These are phyloP conservation scores for Cecidostiba fungosa DNA, from an alignment of 2,888 invertebrate genomes.

Conservation along the genomic window DNA sequence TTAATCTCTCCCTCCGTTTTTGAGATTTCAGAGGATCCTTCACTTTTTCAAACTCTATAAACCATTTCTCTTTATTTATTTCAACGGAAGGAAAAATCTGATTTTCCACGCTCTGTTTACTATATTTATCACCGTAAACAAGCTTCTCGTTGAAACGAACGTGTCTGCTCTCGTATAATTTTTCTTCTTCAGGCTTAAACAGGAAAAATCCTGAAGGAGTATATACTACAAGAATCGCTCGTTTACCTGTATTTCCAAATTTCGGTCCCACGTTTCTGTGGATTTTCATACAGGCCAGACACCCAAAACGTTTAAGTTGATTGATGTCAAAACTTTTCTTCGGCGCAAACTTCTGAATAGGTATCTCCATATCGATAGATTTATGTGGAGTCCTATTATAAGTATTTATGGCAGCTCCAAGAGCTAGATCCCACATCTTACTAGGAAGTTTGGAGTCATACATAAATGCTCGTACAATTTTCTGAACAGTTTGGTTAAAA, in stretches of 20 bases:
- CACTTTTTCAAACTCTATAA: background rate
- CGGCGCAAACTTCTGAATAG: too few relatives aligned
- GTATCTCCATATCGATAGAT: conserved; percentile 51
- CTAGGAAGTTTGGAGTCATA: conserved; percentile 62
- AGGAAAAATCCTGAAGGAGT: background rate
- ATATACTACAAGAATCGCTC: conserved; percentile 57
- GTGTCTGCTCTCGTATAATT: conserved; percentile 55
- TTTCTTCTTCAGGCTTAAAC: conserved; percentile 59
- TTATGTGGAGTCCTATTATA: conserved; percentile 53
- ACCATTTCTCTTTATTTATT: background rate
- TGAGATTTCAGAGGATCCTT: background rate
- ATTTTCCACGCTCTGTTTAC: background rate
- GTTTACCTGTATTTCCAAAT: conserved; percentile 8
- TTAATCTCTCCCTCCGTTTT: background rate
- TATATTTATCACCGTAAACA: conserved; percentile 27
- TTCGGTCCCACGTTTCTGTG: conserved; percentile 49
- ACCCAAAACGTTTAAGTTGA: conserved; percentile 59
- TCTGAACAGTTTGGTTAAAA: conserved; percentile 27
- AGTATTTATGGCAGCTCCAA: conserved; percentile 41
- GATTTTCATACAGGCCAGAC: conserved; percentile 61
- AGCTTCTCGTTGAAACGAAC: background rate
- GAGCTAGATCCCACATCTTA: conserved; percentile 64
- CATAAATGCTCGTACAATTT: conserved; percentile 45
- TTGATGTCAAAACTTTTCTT: conserved; percentile 37
- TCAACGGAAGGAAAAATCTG: background rate